Conservation (phyloP, 2,888 invertebrate species). For the Drosophila tanythrix region DNA sequence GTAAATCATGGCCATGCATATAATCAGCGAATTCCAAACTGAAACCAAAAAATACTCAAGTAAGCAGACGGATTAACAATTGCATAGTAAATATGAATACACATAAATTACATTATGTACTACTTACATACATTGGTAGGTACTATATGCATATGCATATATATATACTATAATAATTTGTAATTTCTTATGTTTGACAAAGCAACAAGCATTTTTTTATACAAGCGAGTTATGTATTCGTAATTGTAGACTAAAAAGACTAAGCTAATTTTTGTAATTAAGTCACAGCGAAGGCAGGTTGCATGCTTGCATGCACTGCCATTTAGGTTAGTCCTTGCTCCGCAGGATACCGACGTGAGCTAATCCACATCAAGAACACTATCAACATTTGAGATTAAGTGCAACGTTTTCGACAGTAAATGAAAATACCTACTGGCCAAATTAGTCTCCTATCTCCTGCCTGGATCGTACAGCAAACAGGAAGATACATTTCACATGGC, state of each 20-base stretch:
- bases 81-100: slow-evolving; percentile 57
- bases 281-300: slow-evolving; percentile 47
- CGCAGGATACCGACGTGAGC: slow-evolving; percentile 12
- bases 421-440: slow-evolving; percentile 62
- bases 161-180: slow-evolving; percentile 42
- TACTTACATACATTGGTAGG: slow-evolving; percentile 33
- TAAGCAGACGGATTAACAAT: slow-evolving; percentile 54
- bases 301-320: slow-evolving; percentile 12
- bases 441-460: slow-evolving; percentile 61
- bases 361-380: slow-evolving; percentile 16
- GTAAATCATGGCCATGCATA: slow-evolving; percentile 76
- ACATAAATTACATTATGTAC: slow-evolving; percentile 17
- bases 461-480: slow-evolving; percentile 21
- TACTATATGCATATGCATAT: slow-evolving; percentile 15
- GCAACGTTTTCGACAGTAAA: slow-evolving; percentile 32
- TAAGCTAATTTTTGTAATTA: slow-evolving; percentile 70
- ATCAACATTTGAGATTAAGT: slow-evolving; percentile 32
- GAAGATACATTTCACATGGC: slow-evolving; percentile 55
- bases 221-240: slow-evolving; percentile 37
- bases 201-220: slow-evolving; percentile 25
- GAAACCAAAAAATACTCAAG: slow-evolving; percentile 76
- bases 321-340: slow-evolving; percentile 31
- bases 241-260: slow-evolving; percentile 41
- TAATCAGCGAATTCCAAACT: slow-evolving; percentile 78
- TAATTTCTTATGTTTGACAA: slow-evolving; percentile 53